Evolutionary conservation across 2,888 invertebrate genomes (phyloP).

Genomic region (Teinopalpus imperialis): DNA sequence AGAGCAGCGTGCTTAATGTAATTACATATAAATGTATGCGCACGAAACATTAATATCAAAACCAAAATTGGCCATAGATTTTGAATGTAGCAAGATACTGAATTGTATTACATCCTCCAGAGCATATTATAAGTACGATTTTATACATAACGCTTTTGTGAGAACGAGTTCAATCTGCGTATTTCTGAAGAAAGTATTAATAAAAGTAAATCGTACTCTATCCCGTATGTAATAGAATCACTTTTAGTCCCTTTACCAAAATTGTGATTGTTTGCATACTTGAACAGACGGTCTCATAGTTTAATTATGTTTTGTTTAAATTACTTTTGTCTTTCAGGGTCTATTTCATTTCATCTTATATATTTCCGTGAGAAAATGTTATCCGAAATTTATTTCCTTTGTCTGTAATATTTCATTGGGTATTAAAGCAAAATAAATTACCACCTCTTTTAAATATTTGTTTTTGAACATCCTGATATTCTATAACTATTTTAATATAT

Average conservation of each 20-base stretch:
- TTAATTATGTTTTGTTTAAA: constrained; percentile 13
- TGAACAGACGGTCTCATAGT: not conserved
- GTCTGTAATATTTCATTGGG: too few relatives aligned
- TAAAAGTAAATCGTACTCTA: not conserved
- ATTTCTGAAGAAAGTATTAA: not conserved
- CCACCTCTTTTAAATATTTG: too few relatives aligned
- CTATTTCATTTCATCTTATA: not conserved
- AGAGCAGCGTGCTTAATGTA: too few relatives aligned
- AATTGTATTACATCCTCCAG: constrained; percentile 5
- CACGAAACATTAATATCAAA: not conserved
- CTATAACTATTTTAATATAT: too few relatives aligned
- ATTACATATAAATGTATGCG: too few relatives aligned
- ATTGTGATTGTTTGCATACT: constrained; percentile 12
- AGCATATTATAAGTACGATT: constrained; percentile 1
- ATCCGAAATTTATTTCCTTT: too few relatives aligned
- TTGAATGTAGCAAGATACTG: constrained; percentile 4
- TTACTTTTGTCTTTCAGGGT: constrained; percentile 9
- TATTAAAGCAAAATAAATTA: too few relatives aligned
- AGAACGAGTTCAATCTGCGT: constrained; percentile 8
- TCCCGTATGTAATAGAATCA: not conserved
- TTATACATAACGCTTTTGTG: constrained; percentile 3
- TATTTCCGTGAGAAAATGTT: too few relatives aligned
- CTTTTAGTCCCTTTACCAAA: not conserved
- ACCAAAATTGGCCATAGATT: constrained; percentile 3
- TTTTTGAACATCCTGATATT: too few relatives aligned